Evolutionary conservation across 2,113 vertebrate species (phyloP).

Genomic region (Hyaena hyaena): DNA sequence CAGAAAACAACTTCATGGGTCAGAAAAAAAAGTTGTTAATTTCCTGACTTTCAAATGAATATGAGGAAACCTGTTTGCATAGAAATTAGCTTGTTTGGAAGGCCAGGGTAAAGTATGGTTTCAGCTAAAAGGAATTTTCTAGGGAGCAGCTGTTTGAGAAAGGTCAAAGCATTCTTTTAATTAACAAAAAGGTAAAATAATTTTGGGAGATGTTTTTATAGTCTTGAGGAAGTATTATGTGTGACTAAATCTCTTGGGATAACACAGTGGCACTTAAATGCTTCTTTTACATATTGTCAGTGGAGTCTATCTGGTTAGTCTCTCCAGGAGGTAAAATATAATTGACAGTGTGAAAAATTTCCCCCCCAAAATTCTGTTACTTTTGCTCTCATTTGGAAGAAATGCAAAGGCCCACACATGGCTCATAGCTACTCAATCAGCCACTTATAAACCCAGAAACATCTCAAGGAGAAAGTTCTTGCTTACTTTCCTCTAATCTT

Average conservation of each 20-base stretch:
- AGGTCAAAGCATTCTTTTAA: slow-evolving; percentile 69
- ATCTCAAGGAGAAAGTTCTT: slow-evolving; percentile 52
- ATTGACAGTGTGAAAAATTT: slow-evolving; percentile 77
- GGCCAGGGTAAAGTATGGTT: slow-evolving; percentile 43
- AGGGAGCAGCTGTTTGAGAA: slow-evolving; percentile 63
- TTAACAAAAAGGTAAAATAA: slow-evolving; percentile 74
- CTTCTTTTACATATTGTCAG: slow-evolving; percentile 59
- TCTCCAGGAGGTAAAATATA: slow-evolving; percentile 75
- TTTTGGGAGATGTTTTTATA: slow-evolving; percentile 65
- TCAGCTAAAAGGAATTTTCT: slow-evolving; percentile 57
- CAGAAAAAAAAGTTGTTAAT: slow-evolving; percentile 21
- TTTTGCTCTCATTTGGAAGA: slow-evolving; percentile 74
- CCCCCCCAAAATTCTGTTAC: slow-evolving; percentile 60
- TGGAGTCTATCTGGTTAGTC: slow-evolving; percentile 55
- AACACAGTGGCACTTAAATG: slow-evolving; percentile 45
- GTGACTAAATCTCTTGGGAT: slow-evolving; percentile 54
- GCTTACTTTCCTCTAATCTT: slow-evolving; percentile 37
- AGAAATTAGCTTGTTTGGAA: slow-evolving; percentile 65
- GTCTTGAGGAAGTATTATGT: slow-evolving; percentile 62
- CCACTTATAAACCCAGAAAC: slow-evolving; percentile 12
- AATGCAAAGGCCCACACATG: slow-evolving; percentile 17
- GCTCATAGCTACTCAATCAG: slow-evolving; percentile 57
- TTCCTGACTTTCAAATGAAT: slow-evolving; percentile 48
- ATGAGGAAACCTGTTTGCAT: slow-evolving; percentile 24
- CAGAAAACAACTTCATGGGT: slow-evolving; percentile 45